These are phyloP conservation scores for Yponomeuta evonymella DNA, from an alignment of 2,888 invertebrate genomes.

Conservation along the genomic window DNA sequence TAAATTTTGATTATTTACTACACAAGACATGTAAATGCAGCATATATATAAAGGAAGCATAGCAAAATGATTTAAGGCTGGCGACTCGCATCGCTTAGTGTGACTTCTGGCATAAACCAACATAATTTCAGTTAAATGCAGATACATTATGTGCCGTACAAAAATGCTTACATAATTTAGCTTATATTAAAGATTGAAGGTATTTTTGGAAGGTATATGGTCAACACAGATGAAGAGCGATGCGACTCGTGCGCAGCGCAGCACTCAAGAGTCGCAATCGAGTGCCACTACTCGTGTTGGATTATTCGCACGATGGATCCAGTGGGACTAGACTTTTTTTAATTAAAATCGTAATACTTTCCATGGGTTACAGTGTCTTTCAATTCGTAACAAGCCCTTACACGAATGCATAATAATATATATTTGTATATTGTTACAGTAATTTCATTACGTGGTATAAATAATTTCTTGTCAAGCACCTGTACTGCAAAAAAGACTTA, in stretches of 20 bases:
- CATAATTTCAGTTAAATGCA: conserved; percentile 4
- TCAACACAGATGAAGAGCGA: conserved; percentile 6
- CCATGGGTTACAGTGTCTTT: conserved; percentile 79
- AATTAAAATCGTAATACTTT: conserved; percentile 74
- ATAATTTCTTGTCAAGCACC: conserved; percentile 69
- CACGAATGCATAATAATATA: conserved; percentile 74
- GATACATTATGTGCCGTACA: conserved; percentile 1
- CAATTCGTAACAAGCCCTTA: conserved; percentile 78
- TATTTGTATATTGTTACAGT: conserved; percentile 74
- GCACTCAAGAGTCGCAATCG: conserved; percentile 23
- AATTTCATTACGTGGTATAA: conserved; percentile 75
- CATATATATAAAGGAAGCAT: conserved; percentile 66
- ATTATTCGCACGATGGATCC: conserved; percentile 71
- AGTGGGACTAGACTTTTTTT: conserved; percentile 82
- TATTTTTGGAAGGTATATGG: not conserved
- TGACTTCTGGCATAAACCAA: conserved; percentile 6
- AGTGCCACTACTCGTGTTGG: conserved; percentile 19
- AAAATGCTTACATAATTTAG: conserved; percentile 7
- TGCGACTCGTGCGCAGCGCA: conserved; percentile 29
- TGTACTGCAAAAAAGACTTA: conserved; percentile 36
- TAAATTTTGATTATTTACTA: conserved; percentile 66
- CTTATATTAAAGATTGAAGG: not conserved
- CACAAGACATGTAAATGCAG: conserved; percentile 67
- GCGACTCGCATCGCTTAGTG: conserved; percentile 13
- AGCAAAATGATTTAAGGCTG: conserved; percentile 51